These are phyloP conservation scores for Scaptomyza caliginosa DNA, from an alignment of 2,888 invertebrate species.

Conservation along the genomic window DNA sequence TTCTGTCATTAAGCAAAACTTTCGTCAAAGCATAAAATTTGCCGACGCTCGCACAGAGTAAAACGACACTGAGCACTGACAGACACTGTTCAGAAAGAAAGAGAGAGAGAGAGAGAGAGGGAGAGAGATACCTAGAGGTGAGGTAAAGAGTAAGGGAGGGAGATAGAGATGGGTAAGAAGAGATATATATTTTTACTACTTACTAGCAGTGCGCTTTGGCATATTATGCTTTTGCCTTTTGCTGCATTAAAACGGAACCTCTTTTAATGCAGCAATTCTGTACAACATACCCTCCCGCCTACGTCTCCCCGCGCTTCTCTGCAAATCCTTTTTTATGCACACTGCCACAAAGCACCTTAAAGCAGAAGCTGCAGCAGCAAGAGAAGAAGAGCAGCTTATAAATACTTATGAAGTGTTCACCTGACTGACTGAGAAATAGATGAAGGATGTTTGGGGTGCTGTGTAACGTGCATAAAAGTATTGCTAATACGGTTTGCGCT, in stretches of 20 bases:
- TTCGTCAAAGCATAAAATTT: slow-evolving; percentile 73
- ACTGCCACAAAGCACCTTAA: slow-evolving; percentile 24
- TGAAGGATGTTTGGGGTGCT: not conserved
- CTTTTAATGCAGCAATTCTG: slow-evolving; percentile 44
- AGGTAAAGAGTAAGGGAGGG: no score
- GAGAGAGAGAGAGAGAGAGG: not conserved
- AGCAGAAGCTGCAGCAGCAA: slow-evolving; percentile 5
- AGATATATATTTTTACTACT: slow-evolving; percentile 55
- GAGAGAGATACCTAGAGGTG: no score
- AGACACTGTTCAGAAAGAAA: not conserved
- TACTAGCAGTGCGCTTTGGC: slow-evolving; percentile 57
- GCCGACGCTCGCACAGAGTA: slow-evolving; percentile 37
- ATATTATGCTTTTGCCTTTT: slow-evolving; percentile 63
- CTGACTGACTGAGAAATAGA: slow-evolving; percentile 19
- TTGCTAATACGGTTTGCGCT: slow-evolving; percentile 50
- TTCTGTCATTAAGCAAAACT: slow-evolving; percentile 73
- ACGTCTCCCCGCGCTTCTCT: not conserved
- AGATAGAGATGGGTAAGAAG: not conserved
- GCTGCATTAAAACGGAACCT: slow-evolving; percentile 60
- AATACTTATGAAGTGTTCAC: slow-evolving; percentile 58
- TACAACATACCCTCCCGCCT: not conserved
- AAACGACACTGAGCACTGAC: slow-evolving; percentile 13
- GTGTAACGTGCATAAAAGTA: slow-evolving; percentile 42
- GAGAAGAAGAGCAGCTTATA: slow-evolving; percentile 47
- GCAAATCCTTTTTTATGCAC: not conserved